Conservation (phyloP, 1,140 invertebrate species). For the Agrypnia vestita region DNA sequence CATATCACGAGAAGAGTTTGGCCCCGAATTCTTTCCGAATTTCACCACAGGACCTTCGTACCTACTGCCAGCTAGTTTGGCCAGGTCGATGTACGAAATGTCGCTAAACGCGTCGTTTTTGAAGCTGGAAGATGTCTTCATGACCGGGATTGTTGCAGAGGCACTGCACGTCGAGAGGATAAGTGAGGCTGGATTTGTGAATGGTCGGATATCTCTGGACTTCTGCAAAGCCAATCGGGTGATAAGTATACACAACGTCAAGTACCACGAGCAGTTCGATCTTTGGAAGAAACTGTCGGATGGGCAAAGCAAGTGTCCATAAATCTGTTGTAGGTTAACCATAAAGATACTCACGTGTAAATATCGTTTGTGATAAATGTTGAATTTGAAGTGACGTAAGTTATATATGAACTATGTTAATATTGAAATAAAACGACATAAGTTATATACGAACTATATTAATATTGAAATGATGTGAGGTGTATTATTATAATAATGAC, state of each 20-base stretch:
- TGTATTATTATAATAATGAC: too few species aligned
- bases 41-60: conserved; percentile 92
- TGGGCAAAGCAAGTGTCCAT: conserved; percentile 80
- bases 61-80: conserved; percentile 74
- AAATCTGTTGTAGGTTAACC: too few species aligned
- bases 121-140: conserved; percentile 79
- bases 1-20: conserved; percentile 82
- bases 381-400: too few species aligned
- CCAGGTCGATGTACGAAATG: conserved; percentile 65
- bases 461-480: too few species aligned
- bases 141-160: conserved; percentile 69
- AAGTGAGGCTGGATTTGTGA: conserved; percentile 86
- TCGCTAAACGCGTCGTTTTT: conserved; percentile 81
- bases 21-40: conserved; percentile 76
- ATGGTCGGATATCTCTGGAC: conserved; percentile 83
- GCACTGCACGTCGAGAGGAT: conserved; percentile 70
- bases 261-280: conserved; percentile 89
- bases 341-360: too few species aligned
- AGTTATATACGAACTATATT: too few species aligned
- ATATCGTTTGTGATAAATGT: too few species aligned
- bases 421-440: too few species aligned
- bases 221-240: conserved; percentile 84
- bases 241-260: conserved; percentile 91
- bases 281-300: conserved; percentile 90
- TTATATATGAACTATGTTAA: too few species aligned